Evolutionary conservation across 2,113 vertebrate genomes (phyloP), one percentile per base, ranked within the genome.

Genomic region (Lamprologus ornatipinnis): DNA sequence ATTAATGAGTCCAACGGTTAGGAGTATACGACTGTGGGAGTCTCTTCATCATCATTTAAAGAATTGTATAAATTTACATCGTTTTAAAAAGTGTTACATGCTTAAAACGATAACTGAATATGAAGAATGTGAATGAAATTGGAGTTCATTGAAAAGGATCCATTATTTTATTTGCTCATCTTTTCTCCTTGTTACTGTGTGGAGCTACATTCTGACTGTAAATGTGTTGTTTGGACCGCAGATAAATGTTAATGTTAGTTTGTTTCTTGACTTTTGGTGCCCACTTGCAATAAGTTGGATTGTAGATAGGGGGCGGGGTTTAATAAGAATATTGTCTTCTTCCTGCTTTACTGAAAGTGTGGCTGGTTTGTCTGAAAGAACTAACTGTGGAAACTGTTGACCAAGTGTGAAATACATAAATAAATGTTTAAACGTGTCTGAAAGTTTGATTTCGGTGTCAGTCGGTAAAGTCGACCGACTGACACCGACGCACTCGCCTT

Each of bases 91-190:
- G 54, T 55, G 54, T 2, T 1, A 26, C 54, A 26, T 14, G 53
- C 0, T 0, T 53, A 53, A 53, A 55, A 55, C 6, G 0, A 55
- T 26, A 1, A 26, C 12, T 55, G 0, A 55, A 14, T 55, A 55
- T 55, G 54, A 55, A 26, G 54, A 26, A 55, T 7, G 21, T 26
- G 21, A 55, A 26, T 55, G 54, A 55, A 55, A 26, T 5, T 6
- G n/a, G 51, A 23, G 53, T 54, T 54, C 0, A 54, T 11, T 54
- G 53, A 54, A 12, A 55, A 7, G 6, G 54, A 26, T 55, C 21
- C 21, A 26, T 26, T 26, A 2, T 57, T 57, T 26, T 14, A 55
- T 55, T 55, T 55, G 0, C 11, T 55, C 3, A 7, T 55, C 54
- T 13, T 54, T 26, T 23, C n/a, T 54, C 53, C 53, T 4, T 54